These are phyloP conservation scores for Heliconius hermathena DNA, from an alignment of 1,140 invertebrate genomes.

Conservation along the genomic window DNA sequence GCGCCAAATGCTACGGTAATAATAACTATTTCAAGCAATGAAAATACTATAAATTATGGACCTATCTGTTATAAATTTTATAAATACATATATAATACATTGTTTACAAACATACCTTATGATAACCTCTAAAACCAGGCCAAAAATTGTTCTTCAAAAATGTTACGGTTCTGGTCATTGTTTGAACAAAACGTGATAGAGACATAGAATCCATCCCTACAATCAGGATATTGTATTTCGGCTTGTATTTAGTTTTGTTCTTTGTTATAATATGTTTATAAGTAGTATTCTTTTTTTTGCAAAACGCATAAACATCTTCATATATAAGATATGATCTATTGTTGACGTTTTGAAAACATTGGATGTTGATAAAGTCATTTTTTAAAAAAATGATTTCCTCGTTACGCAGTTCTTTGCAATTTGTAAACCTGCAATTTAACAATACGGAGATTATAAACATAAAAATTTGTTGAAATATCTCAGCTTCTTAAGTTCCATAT, in stretches of 20 bases:
- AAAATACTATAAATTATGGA: neutral
- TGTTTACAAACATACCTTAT: conserved; percentile 70
- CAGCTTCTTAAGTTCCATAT: neutral
- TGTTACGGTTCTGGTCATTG: conserved; percentile 87
- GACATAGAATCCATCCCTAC: conserved; percentile 93
- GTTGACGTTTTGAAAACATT: conserved; percentile 66
- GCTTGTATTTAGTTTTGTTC: conserved; percentile 45
- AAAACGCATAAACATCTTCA: conserved; percentile 59
- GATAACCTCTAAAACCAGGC: conserved; percentile 78
- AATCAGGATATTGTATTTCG: conserved; percentile 85
- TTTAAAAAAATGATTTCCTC: conserved; percentile 58
- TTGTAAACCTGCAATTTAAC: conserved; percentile 47
- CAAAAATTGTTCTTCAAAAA: conserved; percentile 84
- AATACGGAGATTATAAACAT: neutral
- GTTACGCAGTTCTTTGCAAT: conserved; percentile 62
- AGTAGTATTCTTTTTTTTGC: conserved; percentile 51
- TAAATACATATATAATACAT: neutral
- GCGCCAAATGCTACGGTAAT: no score
- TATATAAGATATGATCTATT: conserved; percentile 57
- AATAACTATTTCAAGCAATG: no score
- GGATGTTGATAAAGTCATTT: conserved; percentile 79
- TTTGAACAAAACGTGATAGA: conserved; percentile 88
- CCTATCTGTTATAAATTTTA: neutral
- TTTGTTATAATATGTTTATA: conserved; percentile 20
- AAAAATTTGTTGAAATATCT: neutral